A percentile compares a stretch with the other conserved stretches of the same genome.
These are phyloP conservation scores for Macrostomum lignano DNA, from an alignment of 1,140 invertebrate genomes.

Conservation along the genomic window DNA sequence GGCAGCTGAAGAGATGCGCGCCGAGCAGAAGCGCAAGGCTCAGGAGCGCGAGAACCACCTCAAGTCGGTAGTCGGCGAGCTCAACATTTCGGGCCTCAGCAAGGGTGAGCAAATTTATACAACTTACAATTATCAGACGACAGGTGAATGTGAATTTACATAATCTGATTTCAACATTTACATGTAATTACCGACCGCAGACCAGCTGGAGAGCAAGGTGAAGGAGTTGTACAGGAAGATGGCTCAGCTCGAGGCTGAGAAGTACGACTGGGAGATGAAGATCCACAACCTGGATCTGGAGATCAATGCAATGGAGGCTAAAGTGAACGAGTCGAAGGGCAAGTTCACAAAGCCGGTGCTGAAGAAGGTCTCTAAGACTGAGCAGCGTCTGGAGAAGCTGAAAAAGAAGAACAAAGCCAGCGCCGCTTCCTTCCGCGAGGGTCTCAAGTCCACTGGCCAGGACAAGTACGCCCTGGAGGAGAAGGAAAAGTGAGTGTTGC, in stretches of 20 bases:
- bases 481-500: slow-evolving; percentile 49
- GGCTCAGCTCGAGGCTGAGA: slow-evolving; percentile 66
- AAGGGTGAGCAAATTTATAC: slow-evolving; percentile 38
- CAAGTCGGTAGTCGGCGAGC: slow-evolving; percentile 55
- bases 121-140: slow-evolving; percentile 6
- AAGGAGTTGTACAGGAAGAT: slow-evolving; percentile 70
- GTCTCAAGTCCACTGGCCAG: slow-evolving; percentile 89
- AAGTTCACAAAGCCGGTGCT: slow-evolving; percentile 99
- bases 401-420: slow-evolving; percentile 50
- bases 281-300: slow-evolving; percentile 72
- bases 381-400: too few species aligned
- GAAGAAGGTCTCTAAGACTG: slow-evolving; percentile 98
- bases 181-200: slow-evolving; percentile 35
- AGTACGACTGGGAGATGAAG: slow-evolving; percentile 88
- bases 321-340: slow-evolving; percentile 95
- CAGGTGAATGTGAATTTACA: slow-evolving; percentile 7
- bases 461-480: slow-evolving; percentile 94
- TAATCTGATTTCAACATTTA: not conserved
- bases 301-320: slow-evolving; percentile 92
- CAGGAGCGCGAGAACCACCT: slow-evolving; percentile 87
- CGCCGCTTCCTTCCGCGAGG: slow-evolving; percentile 82
- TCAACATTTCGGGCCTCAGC: slow-evolving; percentile 60
- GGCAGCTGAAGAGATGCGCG: slow-evolving; percentile 95
- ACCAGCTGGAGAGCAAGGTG: slow-evolving; percentile 78
- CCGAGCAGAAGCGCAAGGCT: slow-evolving; percentile 89